Evolutionary conservation across 1,140 invertebrate species (phyloP).

Genomic region (Lasioglossum baleicum): DNA sequence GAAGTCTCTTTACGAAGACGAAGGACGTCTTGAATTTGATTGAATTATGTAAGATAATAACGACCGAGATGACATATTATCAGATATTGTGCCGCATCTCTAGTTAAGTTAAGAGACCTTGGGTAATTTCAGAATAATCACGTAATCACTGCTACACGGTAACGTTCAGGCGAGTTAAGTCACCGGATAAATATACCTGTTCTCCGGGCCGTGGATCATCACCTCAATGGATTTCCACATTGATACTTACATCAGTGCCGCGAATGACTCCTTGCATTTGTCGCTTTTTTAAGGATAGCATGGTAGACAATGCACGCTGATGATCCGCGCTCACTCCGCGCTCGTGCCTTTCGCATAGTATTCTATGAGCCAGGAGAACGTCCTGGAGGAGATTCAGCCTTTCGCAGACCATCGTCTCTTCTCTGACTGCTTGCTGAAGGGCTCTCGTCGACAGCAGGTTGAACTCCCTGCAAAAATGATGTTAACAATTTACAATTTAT

Average conservation of each 20-base stretch:
- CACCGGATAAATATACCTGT: constrained; percentile 31
- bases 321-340: constrained; percentile 86
- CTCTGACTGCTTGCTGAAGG: constrained; percentile 79
- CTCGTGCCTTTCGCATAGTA: constrained; percentile 86
- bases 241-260: constrained; percentile 80
- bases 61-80: constrained; percentile 31
- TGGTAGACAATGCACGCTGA: constrained; percentile 85
- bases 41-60: constrained; percentile 46
- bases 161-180: constrained; percentile 30
- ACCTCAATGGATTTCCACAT: neutral
- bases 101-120: constrained; percentile 31
- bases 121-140: constrained; percentile 38
- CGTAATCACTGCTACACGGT: constrained; percentile 16
- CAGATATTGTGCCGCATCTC: constrained; percentile 14
- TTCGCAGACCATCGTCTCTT: constrained; percentile 83
- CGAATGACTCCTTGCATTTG: constrained; percentile 86
- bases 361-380: constrained; percentile 83
- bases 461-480: constrained; percentile 73
- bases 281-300: constrained; percentile 85
- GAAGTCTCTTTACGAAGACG: neutral
- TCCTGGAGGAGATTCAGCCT: constrained; percentile 83
- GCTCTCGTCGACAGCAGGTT: constrained; percentile 76
- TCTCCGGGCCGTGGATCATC: constrained; percentile 15
- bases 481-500: no score
- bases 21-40: neutral